Conservation (phyloP, 2,113 vertebrate genomes). For the Gnathonemus echidnorhynchus region DNA sequence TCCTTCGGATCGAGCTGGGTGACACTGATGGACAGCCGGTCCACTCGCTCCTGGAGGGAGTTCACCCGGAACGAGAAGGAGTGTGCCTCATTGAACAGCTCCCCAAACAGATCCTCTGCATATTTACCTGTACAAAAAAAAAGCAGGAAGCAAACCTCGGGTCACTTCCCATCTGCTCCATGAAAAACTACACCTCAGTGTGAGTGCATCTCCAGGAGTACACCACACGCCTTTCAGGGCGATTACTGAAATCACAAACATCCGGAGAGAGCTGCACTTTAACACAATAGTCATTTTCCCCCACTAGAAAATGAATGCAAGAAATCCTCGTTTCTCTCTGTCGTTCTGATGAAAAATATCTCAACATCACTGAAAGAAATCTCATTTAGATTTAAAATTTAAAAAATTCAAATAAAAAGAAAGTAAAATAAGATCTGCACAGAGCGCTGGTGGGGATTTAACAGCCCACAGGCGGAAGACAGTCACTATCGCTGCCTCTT, state of each 20-base stretch:
- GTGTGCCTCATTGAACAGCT: constrained; percentile 96
- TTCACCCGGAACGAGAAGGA: constrained; percentile 97
- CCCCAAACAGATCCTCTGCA: constrained; percentile 97
- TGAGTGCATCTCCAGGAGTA: neutral
- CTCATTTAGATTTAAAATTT: neutral
- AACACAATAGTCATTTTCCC: neutral
- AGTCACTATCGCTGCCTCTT: neutral
- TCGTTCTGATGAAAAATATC: neutral
- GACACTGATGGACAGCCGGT: constrained; percentile 93
- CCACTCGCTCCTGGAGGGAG: constrained; percentile 95
- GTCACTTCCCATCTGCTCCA: neutral
- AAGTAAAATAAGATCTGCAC: neutral
- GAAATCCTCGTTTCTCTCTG: neutral
- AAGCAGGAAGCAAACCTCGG: neutral
- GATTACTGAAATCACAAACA: neutral
- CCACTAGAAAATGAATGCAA: neutral
- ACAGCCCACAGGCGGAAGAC: neutral
- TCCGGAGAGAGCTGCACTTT: neutral
- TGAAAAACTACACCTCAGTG: too few species aligned
- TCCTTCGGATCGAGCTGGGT: constrained; percentile 98
- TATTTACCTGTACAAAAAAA: constrained; percentile 79
- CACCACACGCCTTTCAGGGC: neutral
- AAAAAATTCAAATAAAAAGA: neutral
- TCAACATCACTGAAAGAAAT: neutral
- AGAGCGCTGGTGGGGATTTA: neutral